Conservation (phyloP, 2,888 invertebrate genomes). For the Luffia ferchaultella region DNA sequence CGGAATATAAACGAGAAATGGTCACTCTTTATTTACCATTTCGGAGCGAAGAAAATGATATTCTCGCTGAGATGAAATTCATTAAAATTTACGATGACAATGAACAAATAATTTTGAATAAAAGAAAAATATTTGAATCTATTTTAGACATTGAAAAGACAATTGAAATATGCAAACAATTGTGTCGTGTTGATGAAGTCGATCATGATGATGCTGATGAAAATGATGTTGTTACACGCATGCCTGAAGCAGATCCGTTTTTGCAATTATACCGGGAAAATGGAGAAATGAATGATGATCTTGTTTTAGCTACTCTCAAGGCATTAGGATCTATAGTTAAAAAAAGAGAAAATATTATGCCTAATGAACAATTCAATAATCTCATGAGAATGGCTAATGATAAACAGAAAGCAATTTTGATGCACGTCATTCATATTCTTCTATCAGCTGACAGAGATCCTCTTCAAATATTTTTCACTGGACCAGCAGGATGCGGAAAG, state of each 20-base stretch:
- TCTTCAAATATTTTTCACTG: not conserved
- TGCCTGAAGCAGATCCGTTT: conserved; percentile 9
- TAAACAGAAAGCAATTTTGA: not conserved
- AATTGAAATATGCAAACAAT: conserved; percentile 9
- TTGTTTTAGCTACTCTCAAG: not conserved
- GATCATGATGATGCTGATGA: conserved; percentile 8
- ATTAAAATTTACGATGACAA: conserved; percentile 26
- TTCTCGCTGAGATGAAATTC: conserved; percentile 27
- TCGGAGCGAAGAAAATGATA: conserved; percentile 27
- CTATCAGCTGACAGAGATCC: not conserved
- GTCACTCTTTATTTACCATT: conserved; percentile 30
- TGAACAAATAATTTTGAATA: conserved; percentile 20
- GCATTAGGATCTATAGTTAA: not conserved
- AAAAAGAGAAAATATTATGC: not conserved
- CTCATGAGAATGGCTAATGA: not conserved
- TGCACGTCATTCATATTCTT: not conserved
- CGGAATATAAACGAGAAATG: conserved; percentile 31
- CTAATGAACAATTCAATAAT: not conserved
- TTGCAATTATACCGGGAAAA: conserved; percentile 5
- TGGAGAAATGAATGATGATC: not conserved
- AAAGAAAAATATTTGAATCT: conserved; percentile 24
- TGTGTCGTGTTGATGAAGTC: conserved; percentile 10
- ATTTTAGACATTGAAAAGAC: conserved; percentile 26
- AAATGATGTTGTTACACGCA: conserved; percentile 8
- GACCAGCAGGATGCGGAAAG: not conserved